A percentile compares a stretch with the other conserved stretches of the same genome.
Conservation (phyloP, 2,888 invertebrate species). For the Arrhopalites spinosus region DNA sequence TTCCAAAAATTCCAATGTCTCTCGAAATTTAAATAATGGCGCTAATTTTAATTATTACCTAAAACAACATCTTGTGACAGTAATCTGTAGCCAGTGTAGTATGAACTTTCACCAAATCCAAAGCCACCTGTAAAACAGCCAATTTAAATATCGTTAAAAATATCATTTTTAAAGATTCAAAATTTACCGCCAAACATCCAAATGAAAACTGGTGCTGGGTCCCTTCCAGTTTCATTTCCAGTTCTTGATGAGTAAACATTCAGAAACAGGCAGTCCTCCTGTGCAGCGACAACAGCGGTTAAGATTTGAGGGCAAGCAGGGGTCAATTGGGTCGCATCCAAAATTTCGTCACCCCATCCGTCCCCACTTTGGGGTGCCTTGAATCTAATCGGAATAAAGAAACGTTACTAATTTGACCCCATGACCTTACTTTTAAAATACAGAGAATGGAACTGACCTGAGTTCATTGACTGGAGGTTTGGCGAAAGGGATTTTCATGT, state of each 20-base stretch:
- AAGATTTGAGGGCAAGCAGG: conserved; percentile 38
- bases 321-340: conserved; percentile 29
- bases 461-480: conserved; percentile 24
- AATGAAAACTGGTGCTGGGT: conserved; percentile 10
- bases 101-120: conserved; percentile 29
- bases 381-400: neutral
- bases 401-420: too few relatives aligned
- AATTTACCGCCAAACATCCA: neutral
- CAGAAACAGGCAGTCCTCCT: conserved; percentile 38
- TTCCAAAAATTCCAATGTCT: neutral
- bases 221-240: conserved; percentile 5
- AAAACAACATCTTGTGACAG: conserved; percentile 33
- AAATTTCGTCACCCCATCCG: conserved; percentile 30
- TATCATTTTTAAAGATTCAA: neutral
- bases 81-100: conserved; percentile 33
- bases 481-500: conserved; percentile 32
- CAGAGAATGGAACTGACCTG: neutral
- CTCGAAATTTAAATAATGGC: neutral
- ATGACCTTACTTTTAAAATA: conserved; percentile 22
- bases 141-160: neutral
- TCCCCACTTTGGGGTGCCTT: conserved; percentile 24
- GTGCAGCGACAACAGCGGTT: conserved; percentile 24
- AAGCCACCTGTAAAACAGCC: conserved; percentile 33
- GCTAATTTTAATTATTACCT: conserved; percentile 12
- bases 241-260: conserved; percentile 33